Conservation (phyloP, 2,113 vertebrate species). For the Hippoglossus stenolepis region DNA sequence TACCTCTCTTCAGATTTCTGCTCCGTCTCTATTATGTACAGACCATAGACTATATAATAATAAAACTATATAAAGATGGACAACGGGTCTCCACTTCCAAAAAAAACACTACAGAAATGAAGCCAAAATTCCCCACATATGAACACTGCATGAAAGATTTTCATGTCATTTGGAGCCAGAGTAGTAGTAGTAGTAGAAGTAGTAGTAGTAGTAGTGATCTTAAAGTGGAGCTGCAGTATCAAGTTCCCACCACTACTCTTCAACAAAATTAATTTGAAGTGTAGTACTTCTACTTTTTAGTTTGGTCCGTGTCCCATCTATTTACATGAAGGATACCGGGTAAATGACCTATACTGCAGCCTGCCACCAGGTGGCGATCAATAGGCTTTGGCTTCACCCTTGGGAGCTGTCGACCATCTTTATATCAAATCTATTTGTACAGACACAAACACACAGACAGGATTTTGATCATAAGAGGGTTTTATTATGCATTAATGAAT, state of each 20-base stretch:
- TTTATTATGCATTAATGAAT: not conserved
- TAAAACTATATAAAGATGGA: not conserved
- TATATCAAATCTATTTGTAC: not conserved
- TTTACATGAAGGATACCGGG: not conserved
- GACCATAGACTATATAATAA: slow-evolving; percentile 12
- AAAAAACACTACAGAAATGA: too few relatives aligned
- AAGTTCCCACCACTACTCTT: too few relatives aligned
- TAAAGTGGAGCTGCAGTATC: too few relatives aligned
- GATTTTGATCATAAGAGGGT: not conserved
- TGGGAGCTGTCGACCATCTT: not conserved
- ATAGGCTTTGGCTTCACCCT: not conserved
- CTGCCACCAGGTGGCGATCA: not conserved
- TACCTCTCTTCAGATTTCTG: slow-evolving; percentile 77
- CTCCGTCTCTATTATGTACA: not conserved
- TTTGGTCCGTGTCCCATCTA: not conserved
- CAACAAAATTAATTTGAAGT: too few relatives aligned
- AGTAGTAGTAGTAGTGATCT: too few relatives aligned
- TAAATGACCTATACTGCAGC: not conserved
- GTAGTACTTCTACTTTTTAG: too few relatives aligned
- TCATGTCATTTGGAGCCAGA: too few relatives aligned
- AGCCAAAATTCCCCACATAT: too few relatives aligned
- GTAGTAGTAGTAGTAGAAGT: too few relatives aligned
- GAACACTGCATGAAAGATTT: too few relatives aligned
- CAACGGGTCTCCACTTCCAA: not conserved
- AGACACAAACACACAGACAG: slow-evolving; percentile 2